These are phyloP conservation scores for Meiosimyza decipiens DNA, from an alignment of 2,888 invertebrate species.

Conservation along the genomic window DNA sequence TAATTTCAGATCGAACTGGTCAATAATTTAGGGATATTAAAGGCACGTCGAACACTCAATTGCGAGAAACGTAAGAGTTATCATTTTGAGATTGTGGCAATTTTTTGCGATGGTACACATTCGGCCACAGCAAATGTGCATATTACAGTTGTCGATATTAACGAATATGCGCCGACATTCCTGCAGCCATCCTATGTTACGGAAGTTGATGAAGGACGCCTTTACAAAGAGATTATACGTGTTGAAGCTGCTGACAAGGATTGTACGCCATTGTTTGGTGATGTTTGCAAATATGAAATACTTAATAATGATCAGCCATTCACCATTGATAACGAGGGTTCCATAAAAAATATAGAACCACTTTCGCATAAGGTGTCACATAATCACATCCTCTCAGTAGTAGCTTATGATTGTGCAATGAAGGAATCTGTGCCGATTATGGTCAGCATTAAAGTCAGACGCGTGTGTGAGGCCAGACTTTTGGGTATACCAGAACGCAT, in stretches of 20 bases:
- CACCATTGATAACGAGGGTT: slow-evolving; percentile 90
- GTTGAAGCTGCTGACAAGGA: slow-evolving; percentile 94
- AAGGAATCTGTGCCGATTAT: slow-evolving; percentile 92
- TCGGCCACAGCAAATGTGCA: slow-evolving; percentile 92
- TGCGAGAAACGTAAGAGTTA: slow-evolving; percentile 95
- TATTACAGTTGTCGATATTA: slow-evolving; percentile 95
- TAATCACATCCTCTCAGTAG: slow-evolving; percentile 96
- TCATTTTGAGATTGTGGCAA: slow-evolving; percentile 95
- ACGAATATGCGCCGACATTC: slow-evolving; percentile 94
- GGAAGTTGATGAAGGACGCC: slow-evolving; percentile 85
- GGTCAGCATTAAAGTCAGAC: slow-evolving; percentile 94
- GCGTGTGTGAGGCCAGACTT: slow-evolving; percentile 83
- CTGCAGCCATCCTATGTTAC: slow-evolving; percentile 90
- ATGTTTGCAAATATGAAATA: slow-evolving; percentile 98
- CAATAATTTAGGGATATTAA: slow-evolving; percentile 82
- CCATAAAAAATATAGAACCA: slow-evolving; percentile 93
- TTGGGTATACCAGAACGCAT: slow-evolving; percentile 72
- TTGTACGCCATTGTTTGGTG: slow-evolving; percentile 92
- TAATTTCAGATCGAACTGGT: slow-evolving; percentile 74
- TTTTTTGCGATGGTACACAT: slow-evolving; percentile 88
- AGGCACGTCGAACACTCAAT: slow-evolving; percentile 86
- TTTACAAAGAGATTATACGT: slow-evolving; percentile 89
- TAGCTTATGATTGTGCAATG: slow-evolving; percentile 98
- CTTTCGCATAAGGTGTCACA: slow-evolving; percentile 92
- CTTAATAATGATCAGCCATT: slow-evolving; percentile 91